Evolutionary conservation across 2,888 invertebrate genomes (phyloP).

Genomic region (Pandemis corylana): DNA sequence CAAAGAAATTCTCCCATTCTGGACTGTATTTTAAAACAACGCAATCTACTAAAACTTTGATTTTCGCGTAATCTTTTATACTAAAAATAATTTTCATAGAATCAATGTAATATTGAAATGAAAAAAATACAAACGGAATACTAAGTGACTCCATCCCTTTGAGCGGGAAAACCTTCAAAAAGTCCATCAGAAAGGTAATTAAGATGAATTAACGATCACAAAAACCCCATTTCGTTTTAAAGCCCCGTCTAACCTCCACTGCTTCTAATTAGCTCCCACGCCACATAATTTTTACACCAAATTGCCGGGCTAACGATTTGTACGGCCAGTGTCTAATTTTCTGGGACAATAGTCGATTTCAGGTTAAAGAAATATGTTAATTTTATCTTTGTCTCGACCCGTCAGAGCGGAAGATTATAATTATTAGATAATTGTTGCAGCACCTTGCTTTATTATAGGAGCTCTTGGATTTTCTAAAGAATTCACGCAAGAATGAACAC

Average conservation of each 20-base stretch:
- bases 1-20: no score
- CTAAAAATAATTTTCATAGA: neutral
- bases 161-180: constrained; percentile 57
- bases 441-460: constrained; percentile 63
- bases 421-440: constrained; percentile 75
- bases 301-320: constrained; percentile 71
- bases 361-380: constrained; percentile 82
- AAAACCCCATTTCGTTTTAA: constrained; percentile 53
- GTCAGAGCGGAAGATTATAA: constrained; percentile 82
- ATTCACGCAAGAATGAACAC: constrained; percentile 52
- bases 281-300: constrained; percentile 73
- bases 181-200: constrained; percentile 71
- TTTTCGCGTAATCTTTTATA: neutral
- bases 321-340: constrained; percentile 76
- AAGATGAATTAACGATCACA: constrained; percentile 72
- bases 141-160: constrained; percentile 59
- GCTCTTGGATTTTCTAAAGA: constrained; percentile 55
- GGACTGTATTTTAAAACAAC: no score
- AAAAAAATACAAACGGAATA: constrained; percentile 57
- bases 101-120: constrained; percentile 35
- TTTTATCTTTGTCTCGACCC: constrained; percentile 76
- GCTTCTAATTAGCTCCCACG: constrained; percentile 72
- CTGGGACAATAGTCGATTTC: constrained; percentile 77
- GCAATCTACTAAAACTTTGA: neutral
- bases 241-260: constrained; percentile 50